Conservation (phyloP, 2,797 vertebrate genomes). For the Phataginus tetradactyla region DNA sequence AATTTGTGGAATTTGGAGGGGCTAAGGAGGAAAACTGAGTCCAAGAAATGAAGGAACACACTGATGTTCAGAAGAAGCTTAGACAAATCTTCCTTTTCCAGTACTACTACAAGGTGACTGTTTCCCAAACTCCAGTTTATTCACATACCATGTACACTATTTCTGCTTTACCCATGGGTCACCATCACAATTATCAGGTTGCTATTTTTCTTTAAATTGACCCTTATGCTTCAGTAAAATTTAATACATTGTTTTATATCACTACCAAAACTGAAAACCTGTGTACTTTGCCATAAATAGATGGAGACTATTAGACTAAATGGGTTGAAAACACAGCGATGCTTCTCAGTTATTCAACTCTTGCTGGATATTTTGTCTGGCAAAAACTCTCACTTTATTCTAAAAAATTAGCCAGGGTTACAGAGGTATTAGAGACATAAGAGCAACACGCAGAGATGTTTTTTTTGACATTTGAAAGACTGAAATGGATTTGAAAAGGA, state of each 20-base stretch:
- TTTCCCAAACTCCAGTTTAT: not conserved
- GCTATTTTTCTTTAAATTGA: not conserved
- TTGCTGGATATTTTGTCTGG: not conserved
- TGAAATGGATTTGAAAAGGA: not conserved
- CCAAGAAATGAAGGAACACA: not conserved
- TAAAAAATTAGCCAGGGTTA: not conserved
- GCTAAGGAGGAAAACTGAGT: not conserved
- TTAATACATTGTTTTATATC: not conserved
- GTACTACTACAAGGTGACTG: not conserved
- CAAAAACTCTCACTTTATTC: not conserved
- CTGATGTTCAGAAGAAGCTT: fast-evolving
- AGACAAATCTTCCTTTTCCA: not conserved
- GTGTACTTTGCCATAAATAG: not conserved
- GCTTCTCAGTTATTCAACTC: not conserved
- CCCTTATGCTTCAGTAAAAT: not conserved
- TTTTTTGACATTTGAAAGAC: not conserved
- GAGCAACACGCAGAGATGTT: not conserved
- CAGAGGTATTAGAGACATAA: not conserved
- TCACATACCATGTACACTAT: not conserved
- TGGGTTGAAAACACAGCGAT: not conserved
- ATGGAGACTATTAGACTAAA: not conserved
- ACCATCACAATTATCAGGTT: not conserved
- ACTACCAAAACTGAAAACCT: not conserved
- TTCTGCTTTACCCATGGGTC: not conserved
- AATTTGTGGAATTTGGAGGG: not conserved